These are phyloP conservation scores for Elanoides forficatus DNA, from an alignment of 2,113 vertebrate species.

Conservation along the genomic window DNA sequence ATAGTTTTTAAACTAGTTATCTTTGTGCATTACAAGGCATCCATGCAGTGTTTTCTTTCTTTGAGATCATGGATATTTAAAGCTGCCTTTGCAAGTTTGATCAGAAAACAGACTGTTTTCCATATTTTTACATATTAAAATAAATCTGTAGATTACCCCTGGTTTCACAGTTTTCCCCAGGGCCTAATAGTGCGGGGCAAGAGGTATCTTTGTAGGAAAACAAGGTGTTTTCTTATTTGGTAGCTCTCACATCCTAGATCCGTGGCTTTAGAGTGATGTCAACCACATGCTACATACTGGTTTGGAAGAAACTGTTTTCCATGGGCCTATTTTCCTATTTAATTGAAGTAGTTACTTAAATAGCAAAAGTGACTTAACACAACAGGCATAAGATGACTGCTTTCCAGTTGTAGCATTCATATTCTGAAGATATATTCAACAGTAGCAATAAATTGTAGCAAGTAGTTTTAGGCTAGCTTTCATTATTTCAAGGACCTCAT, in stretches of 20 bases:
- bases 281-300: not conserved
- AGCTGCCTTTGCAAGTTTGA: not conserved
- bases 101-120: not conserved
- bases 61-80: not conserved
- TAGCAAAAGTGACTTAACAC: not conserved
- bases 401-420: not conserved
- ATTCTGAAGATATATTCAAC: not conserved
- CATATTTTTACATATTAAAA: not conserved
- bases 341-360: not conserved
- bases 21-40: not conserved
- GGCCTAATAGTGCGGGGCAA: not conserved
- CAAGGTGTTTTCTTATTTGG: not conserved
- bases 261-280: not conserved
- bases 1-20: not conserved
- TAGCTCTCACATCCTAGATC: not conserved
- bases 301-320: not conserved
- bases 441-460: not conserved
- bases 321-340: not conserved
- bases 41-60: not conserved
- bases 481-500: not conserved
- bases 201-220: not conserved
- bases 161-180: not conserved
- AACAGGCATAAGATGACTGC: not conserved
- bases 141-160: not conserved
- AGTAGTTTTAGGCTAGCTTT: not conserved